Conservation (phyloP, 1,140 invertebrate species). For the Tribolium madens region DNA sequence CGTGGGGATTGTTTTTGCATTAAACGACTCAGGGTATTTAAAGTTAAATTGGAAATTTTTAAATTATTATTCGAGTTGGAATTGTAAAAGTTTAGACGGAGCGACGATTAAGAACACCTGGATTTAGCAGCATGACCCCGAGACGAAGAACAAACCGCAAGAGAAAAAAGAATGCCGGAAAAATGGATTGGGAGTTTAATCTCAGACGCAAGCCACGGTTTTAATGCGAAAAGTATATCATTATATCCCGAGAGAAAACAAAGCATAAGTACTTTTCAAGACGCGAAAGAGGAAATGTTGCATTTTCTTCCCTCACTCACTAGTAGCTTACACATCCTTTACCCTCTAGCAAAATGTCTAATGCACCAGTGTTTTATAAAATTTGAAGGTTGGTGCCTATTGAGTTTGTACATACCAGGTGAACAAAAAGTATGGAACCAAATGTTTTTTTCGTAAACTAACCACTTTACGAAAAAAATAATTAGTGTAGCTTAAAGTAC, state of each 20-base stretch:
- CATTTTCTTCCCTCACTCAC: too few relatives aligned
- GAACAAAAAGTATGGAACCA: too few relatives aligned
- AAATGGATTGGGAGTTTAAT: not conserved
- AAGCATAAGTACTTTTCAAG: too few relatives aligned
- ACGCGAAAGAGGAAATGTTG: too few relatives aligned
- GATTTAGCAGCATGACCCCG: constrained; percentile 4
- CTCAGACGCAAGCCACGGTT: not conserved
- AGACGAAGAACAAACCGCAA: not conserved
- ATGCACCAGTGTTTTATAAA: too few relatives aligned
- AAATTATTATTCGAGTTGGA: constrained; percentile 32
- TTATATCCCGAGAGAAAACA: not conserved
- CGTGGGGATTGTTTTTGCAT: constrained; percentile 29
- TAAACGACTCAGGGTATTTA: constrained; percentile 29
- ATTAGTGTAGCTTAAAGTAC: too few relatives aligned
- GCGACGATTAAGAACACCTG: constrained; percentile 18
- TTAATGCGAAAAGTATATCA: not conserved
- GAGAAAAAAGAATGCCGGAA: not conserved
- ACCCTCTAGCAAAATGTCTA: too few relatives aligned
- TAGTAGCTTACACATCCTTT: too few relatives aligned
- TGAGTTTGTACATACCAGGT: too few relatives aligned
- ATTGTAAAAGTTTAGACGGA: constrained; percentile 37
- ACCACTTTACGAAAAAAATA: too few relatives aligned
- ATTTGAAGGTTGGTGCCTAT: too few relatives aligned
- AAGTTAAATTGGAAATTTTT: constrained; percentile 38
- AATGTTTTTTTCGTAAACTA: too few relatives aligned